Base-by-base conservation (phyloP, 2,888 invertebrate genomes). In the Abrostola triplasia region DNA sequence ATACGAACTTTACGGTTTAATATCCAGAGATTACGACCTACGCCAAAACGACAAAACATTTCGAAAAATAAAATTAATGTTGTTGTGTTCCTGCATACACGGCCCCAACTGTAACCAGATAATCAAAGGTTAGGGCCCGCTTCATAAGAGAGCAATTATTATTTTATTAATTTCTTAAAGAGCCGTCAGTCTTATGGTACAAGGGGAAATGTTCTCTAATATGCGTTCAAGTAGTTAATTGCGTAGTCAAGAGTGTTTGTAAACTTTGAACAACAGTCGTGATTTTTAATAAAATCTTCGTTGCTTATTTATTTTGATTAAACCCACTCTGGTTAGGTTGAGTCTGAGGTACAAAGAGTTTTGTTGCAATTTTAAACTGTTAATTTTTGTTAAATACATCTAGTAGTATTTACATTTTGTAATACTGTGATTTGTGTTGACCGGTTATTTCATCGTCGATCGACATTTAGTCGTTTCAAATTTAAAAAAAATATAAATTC, bases 81-180 rank as follows among this genome's bases (percentile, higher is more conserved):
- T 37, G 51, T 11, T 12, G n/a, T 41, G 52, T 42, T 42, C 10
- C 41, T 36, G 24, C 68, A 69, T 70, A 60, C 6, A 11, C 69
- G 80, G 67, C 80, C 73, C 5, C 52, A 67, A 82, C 55, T 76
- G 64, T 77, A 79, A 52, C n/a, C 62, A 73, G 75, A 76, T 84
- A 82, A 85, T 83, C 76, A 79, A 79, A 81, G 74, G 82, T 84
- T 76, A 73, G 64, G 59, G 73, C 75, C 68, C 74, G 80, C 82
- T 88, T 80, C 71, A 72, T 81, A 77, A 77, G 76, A 72, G 76
- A 77, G 82, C 83, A 88, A 88, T 88, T 87, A 88, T 85, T 84
- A 88, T 89, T 88, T 88, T 87, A 89, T 88, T 88, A 90, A 89
- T 89, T 84, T 85, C 82, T 81, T 82, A 73, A 82, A 82, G 75